Conservation (phyloP, 2,113 vertebrate species). For the Chaetorhynchus papuensis region DNA sequence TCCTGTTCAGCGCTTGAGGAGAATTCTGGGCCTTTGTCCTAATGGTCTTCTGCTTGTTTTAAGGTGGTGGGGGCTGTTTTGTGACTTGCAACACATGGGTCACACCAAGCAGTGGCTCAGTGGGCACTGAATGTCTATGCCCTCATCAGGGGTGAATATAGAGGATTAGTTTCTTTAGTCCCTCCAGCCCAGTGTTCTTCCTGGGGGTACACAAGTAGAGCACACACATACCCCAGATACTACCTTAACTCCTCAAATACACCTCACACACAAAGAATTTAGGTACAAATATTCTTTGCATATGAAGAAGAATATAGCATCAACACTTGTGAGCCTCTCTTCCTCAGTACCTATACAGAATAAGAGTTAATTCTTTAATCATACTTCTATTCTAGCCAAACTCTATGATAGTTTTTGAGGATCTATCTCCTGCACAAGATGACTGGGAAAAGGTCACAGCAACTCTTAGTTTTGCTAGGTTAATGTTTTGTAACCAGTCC, state of each 20-base stretch:
- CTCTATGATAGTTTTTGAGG: background rate
- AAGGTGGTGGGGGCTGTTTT: background rate
- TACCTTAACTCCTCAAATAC: background rate
- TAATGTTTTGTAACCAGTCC: background rate
- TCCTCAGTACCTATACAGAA: background rate
- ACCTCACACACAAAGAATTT: background rate
- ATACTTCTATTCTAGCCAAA: background rate
- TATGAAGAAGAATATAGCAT: background rate
- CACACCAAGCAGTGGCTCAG: background rate
- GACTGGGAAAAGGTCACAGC: background rate
- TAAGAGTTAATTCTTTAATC: background rate
- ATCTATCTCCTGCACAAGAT: background rate
- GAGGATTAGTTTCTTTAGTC: background rate
- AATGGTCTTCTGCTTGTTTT: background rate
- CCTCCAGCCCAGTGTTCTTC: background rate
- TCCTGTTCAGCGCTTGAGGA: background rate
- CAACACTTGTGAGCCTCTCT: background rate
- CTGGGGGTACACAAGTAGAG: background rate
- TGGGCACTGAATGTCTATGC: background rate
- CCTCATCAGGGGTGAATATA: background rate
- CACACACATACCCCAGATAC: background rate
- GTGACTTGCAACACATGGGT: accelerated
- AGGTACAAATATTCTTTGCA: background rate
- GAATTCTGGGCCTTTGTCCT: background rate
- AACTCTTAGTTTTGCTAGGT: background rate